Conservation (phyloP, 2,113 vertebrate species). For the Uropsilus gracilis region DNA sequence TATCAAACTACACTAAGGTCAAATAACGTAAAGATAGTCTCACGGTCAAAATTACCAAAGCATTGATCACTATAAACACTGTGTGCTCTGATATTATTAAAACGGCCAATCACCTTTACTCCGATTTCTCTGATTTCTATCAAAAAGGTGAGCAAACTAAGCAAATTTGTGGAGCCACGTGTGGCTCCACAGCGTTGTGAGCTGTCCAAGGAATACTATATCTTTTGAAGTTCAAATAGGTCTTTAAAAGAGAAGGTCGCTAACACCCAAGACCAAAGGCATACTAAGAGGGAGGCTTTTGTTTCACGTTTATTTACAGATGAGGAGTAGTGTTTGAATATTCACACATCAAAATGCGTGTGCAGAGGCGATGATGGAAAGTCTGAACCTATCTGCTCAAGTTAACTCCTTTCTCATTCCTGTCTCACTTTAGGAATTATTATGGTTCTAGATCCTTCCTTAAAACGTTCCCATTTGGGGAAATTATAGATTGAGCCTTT, state of each 20-base stretch:
- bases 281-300: not conserved
- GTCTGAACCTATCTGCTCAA: not conserved
- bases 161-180: not conserved
- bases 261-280: not conserved
- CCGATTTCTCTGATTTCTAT: constrained; percentile 42
- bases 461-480: not conserved
- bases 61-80: not conserved
- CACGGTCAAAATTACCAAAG: not conserved
- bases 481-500: not conserved
- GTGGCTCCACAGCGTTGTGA: not conserved
- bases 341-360: not conserved
- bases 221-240: not conserved
- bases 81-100: not conserved
- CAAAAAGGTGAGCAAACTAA: constrained; percentile 26
- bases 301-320: not conserved
- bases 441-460: not conserved
- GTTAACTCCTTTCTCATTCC: not conserved
- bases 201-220: not conserved
- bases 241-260: constrained; percentile 11
- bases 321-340: not conserved
- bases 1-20: not conserved
- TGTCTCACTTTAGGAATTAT: not conserved
- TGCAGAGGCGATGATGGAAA: not conserved
- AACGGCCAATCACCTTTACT: not conserved
- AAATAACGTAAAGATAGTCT: not conserved